Evolutionary conservation across 1,140 invertebrate genomes (phyloP).

Genomic region (Tigriopus japonicus): DNA sequence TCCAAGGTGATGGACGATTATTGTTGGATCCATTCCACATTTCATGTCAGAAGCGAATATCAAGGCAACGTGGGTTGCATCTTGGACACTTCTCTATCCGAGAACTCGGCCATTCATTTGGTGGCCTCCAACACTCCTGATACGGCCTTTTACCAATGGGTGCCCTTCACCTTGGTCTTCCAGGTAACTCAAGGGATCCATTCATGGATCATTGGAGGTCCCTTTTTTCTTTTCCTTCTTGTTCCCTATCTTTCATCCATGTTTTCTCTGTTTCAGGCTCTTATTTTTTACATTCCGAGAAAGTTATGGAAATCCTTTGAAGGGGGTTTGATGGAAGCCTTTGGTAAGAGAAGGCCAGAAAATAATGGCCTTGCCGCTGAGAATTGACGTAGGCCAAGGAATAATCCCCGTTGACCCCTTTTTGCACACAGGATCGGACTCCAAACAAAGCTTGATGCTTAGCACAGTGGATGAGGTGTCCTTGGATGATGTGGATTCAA

Average conservation of each 20-base stretch:
- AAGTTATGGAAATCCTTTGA: slow-evolving; percentile 14
- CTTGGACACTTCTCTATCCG: slow-evolving; percentile 2
- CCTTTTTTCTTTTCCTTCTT: too few species aligned
- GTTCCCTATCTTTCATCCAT: background rate
- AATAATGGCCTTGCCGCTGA: too few species aligned
- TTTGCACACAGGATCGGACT: too few species aligned
- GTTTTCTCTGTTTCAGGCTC: slow-evolving; percentile 8
- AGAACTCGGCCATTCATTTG: background rate
- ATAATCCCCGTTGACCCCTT: too few species aligned
- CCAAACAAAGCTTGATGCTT: too few species aligned
- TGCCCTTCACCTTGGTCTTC: slow-evolving; percentile 11
- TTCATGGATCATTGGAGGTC: background rate
- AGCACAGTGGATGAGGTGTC: background rate
- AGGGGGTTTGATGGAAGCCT: slow-evolving; percentile 12
- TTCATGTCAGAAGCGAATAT: slow-evolving; percentile 15
- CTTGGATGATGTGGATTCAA: background rate
- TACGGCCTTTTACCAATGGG: slow-evolving; percentile 15
- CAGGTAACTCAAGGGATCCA: background rate
- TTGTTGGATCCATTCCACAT: slow-evolving; percentile 14
- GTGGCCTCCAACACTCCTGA: slow-evolving; percentile 8
- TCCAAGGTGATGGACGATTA: slow-evolving; percentile 15
- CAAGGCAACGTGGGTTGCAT: slow-evolving; percentile 15
- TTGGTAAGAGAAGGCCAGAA: slow-evolving; percentile 4
- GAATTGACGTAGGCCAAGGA: too few species aligned
- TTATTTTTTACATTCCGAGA: slow-evolving; percentile 12